Base-by-base conservation (phyloP, 2,888 invertebrate species). In the Nineta flava region DNA sequence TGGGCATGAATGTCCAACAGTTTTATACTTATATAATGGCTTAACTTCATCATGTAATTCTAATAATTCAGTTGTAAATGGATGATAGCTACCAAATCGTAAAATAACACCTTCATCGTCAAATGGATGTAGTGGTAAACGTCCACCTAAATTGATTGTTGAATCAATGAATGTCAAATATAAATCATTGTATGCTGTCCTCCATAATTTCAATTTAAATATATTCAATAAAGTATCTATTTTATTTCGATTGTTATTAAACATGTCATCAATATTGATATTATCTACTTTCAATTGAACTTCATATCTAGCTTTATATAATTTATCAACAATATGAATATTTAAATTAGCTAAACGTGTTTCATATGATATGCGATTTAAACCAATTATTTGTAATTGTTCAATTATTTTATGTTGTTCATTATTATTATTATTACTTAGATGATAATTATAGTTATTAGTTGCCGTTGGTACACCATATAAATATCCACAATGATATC, bases 201-300 rank as follows among this genome's bases (percentile, higher is more conserved):
- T 75, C 91, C 92, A 92, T 12, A 92, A 69, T 52, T 81, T 77
- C 31, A 79, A 76, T 19, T 80, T 75, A 58, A 91, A 82, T 48
- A 92, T 80, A 57, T 86, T 82, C 54, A 86, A 77, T 4, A 93
- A 67, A 32, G 78, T 76, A 34, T 81, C 79, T 68, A 87, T 82
- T 26, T 26, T 26, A 26, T 26, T 26, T 51, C 83, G 73, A 55
- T 66, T 67, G 55, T 57, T 75, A 64, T 87, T 83, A 61, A 92
- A 81, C 60, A 92, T 72, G 61, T 93, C 90, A 55, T 90, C 87
- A 49, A 91, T 86, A 61, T 92, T 90, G 19, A 91, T 68, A 65
- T 92, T 92, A 63, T 90, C 85, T 46, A 93, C 87, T 68, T 92
- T 92, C 60, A 93, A 69, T 61, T 88, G 84, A 5, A 91, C 81